phyloP scores from a whole-genome alignment of 2,113 vertebrate genomes.

The Malurus elegans region DNA sequence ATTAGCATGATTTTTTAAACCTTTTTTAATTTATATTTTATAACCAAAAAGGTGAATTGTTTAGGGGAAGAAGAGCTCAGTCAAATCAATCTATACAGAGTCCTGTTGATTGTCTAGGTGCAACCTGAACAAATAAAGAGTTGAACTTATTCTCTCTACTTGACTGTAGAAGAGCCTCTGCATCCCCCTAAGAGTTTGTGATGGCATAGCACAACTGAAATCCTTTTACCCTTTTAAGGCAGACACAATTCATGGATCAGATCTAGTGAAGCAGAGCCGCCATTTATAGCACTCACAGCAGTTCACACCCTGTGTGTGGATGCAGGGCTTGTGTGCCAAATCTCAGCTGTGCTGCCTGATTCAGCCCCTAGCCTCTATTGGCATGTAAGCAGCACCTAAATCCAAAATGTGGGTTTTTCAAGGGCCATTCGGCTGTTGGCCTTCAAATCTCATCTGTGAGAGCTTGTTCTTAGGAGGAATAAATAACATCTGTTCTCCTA shows the following conservation, averaged over 20 bases:
- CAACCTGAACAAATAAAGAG: neutral
- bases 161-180: neutral
- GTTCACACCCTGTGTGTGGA: fast-evolving
- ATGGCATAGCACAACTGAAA: neutral
- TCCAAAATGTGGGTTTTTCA: neutral
- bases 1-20: neutral
- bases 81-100: neutral
- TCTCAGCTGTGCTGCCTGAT: neutral
- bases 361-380: neutral
- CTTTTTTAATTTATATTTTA: neutral
- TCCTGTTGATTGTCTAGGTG: neutral
- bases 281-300: neutral
- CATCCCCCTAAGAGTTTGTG: neutral
- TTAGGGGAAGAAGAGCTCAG: neutral
- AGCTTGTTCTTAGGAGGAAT: neutral
- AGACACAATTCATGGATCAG: neutral
- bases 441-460: neutral
- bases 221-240: neutral
- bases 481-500: neutral
- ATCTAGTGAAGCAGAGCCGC: neutral
- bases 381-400: neutral
- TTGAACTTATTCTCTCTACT: neutral
- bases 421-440: neutral
- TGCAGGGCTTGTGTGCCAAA: neutral
- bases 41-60: neutral